A percentile compares a stretch with the other conserved stretches of the same genome.
Evolutionary conservation across 1,140 invertebrate species (phyloP).

Genomic region (Tetragnatha versicolor): DNA sequence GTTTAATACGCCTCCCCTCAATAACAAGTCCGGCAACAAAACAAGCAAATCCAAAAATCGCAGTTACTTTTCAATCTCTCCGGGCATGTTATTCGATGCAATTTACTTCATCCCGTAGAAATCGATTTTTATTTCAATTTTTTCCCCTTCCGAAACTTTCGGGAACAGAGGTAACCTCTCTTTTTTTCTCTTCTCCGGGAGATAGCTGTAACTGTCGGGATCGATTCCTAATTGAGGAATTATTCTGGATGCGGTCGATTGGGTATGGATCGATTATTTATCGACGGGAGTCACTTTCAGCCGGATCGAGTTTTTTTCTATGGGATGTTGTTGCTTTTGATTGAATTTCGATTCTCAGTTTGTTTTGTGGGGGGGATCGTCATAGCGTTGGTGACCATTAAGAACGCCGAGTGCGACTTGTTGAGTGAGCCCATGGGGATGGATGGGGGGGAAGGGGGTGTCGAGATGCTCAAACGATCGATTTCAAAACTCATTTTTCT

Average conservation of each 20-base stretch:
- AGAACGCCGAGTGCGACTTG: no score
- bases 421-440: no score
- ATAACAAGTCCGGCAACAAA: conserved; percentile 30
- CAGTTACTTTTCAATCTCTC: conserved; percentile 53
- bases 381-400: no score
- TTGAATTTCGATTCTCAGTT: conserved; percentile 31
- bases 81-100: conserved; percentile 50
- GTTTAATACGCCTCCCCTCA: conserved; percentile 8
- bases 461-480: no score
- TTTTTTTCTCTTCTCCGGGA: not conserved
- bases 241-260: conserved; percentile 37
- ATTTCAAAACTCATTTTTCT: no score
- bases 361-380: no score
- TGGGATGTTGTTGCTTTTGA: not conserved
- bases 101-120: conserved; percentile 35
- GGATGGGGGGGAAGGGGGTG: no score
- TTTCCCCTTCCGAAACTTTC: conserved; percentile 30
- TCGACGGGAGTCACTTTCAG: not conserved
- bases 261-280: conserved; percentile 36
- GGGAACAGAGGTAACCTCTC: conserved; percentile 46
- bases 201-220: conserved; percentile 9
- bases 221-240: conserved; percentile 52
- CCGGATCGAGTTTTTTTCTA: not conserved
- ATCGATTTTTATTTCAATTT: conserved; percentile 53
- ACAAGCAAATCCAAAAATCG: conserved; percentile 49